Base-by-base conservation (phyloP, 2,113 vertebrate genomes). In the Melanerpes formicivorus region DNA sequence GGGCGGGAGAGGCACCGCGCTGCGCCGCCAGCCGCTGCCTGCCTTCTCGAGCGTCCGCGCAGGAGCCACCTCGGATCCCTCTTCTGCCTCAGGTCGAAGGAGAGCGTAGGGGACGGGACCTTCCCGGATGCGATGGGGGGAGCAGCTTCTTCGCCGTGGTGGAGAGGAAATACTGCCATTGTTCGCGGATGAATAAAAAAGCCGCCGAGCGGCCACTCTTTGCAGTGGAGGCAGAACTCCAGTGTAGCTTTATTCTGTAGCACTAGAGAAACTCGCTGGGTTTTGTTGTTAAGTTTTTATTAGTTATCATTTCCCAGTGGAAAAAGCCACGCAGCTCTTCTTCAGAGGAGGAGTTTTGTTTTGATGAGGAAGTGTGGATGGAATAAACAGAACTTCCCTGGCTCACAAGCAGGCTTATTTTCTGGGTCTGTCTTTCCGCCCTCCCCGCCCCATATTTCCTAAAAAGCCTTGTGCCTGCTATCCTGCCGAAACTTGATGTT, bases 121-220 rank as follows among this genome's bases (percentile, higher is more conserved):
- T 25, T 65, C 6, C 88, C 79, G 79, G 74, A 18, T 67, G 88
- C 70, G 65, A 66, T 5, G 70, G 26, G 60, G 30, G 37, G 71
- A 52, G 91, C 63, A 25, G 87, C 50, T 70, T 44, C 83, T 65
- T 73, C 67, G 55, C 77, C 65, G 76, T 46, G 54, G 75, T 60
- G 3, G 29, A 16, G 71, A 73, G 85, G 74, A 67, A 76, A 19
- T 19, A 2, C 86, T 77, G 91, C 94, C 72, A 92, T 95, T 96
- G 94, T 96, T 90, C 71, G 84, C 40, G 65, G 46, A 25, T 8
- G 56, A 55, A 55, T 70, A 13, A 29, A 90, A 70, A 87, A 88
- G 70, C 75, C 29, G 56, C 79, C 59, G 90, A 93, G 79, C 56
- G 60, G n/a, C 40, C 52, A 46, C 60, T 66, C 48, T 54, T 70